Percentiles rank a stretch among this genome's conserved stretches.
Evolutionary conservation across 2,888 invertebrate genomes (phyloP).

Genomic region (Xestia ashworthii): DNA sequence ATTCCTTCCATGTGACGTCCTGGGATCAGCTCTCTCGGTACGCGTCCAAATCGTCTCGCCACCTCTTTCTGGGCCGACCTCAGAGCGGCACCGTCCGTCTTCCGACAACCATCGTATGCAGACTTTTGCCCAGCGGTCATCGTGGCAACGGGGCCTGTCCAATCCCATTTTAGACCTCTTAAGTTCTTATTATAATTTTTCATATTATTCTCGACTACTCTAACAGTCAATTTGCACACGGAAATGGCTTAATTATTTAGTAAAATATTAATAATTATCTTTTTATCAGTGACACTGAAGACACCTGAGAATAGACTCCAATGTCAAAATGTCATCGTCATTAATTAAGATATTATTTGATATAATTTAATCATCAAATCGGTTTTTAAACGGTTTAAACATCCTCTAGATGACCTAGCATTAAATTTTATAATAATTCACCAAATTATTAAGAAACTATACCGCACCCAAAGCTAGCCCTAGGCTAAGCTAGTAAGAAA

Average conservation of each 20-base stretch:
- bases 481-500: too few species aligned
- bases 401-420: slow-evolving; percentile 18
- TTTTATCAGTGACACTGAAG: not conserved
- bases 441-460: not conserved
- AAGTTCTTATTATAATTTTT: not conserved
- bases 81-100: too few species aligned
- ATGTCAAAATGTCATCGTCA: slow-evolving; percentile 40
- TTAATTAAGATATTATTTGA: slow-evolving; percentile 2
- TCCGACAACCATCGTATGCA: too few species aligned
- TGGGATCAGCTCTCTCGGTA: too few species aligned
- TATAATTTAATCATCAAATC: slow-evolving; percentile 11
- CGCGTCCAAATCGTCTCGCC: too few species aligned
- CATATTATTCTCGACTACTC: not conserved
- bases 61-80: too few species aligned
- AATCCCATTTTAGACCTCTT: too few species aligned
- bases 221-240: not conserved
- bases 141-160: too few species aligned
- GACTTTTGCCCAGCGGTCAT: too few species aligned
- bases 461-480: too few species aligned
- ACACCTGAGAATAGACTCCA: slow-evolving; percentile 1
- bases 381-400: slow-evolving; percentile 8
- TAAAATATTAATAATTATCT: not conserved
- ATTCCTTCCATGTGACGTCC: too few species aligned
- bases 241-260: not conserved
- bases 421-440: not conserved